A percentile compares a stretch with the other conserved stretches of the same genome.
Conservation (phyloP, 1,140 invertebrate species). For the Dermatophagoides farinae region DNA sequence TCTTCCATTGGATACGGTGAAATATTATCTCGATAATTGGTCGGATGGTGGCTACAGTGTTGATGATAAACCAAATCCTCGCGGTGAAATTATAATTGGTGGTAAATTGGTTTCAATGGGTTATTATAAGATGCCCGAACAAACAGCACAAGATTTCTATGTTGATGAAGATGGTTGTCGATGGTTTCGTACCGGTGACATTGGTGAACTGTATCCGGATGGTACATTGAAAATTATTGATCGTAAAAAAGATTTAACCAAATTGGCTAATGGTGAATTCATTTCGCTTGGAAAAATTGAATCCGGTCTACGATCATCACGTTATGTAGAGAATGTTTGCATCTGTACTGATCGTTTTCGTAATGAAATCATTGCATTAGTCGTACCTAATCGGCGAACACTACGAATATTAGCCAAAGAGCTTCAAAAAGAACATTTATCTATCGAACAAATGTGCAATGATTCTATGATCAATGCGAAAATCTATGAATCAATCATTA, state of each 20-base stretch:
- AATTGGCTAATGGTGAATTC: conserved; percentile 88
- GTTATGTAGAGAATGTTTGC: conserved; percentile 82
- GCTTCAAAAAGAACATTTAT: conserved; percentile 31
- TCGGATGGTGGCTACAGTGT: conserved; percentile 44
- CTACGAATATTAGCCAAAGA: conserved; percentile 43
- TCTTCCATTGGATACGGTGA: conserved; percentile 52
- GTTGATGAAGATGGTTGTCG: conserved; percentile 48
- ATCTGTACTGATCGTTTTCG: conserved; percentile 69
- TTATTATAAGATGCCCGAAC: conserved; percentile 75
- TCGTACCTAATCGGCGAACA: conserved; percentile 52
- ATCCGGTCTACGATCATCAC: conserved; percentile 72
- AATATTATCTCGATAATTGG: conserved; percentile 35
- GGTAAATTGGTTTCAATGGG: conserved; percentile 74
- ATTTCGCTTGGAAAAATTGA: conserved; percentile 25
- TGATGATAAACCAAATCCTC: conserved; percentile 67
- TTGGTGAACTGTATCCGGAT: conserved; percentile 75
- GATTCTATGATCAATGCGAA: conserved; percentile 32
- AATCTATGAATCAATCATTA: neutral
- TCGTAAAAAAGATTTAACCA: conserved; percentile 60
- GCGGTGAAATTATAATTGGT: conserved; percentile 76
- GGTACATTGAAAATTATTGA: conserved; percentile 90
- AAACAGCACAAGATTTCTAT: conserved; percentile 73
- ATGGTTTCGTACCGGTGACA: conserved; percentile 91
- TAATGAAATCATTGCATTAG: conserved; percentile 62
- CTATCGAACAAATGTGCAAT: conserved; percentile 39